phyloP scores from a whole-genome alignment of 2,113 vertebrate genomes.

The Pipra filicauda region DNA sequence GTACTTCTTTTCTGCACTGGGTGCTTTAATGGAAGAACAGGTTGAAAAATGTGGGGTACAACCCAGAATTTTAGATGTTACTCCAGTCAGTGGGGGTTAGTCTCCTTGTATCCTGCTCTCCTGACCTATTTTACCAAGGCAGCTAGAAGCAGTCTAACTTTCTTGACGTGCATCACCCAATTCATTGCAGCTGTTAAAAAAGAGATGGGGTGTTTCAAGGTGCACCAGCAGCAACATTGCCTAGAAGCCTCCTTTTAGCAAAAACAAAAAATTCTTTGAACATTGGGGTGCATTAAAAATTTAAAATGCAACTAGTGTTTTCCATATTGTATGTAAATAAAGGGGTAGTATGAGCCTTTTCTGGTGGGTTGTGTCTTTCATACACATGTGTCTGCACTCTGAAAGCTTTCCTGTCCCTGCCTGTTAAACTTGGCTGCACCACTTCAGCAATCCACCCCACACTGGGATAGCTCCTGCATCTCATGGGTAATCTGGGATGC shows the following conservation, averaged over 20 bases:
- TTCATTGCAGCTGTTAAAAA: neutral
- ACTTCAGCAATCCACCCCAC: neutral
- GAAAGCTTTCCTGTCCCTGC: neutral
- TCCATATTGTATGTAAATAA: neutral
- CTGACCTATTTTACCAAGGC: constrained; percentile 16
- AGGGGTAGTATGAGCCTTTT: neutral
- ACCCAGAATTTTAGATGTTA: neutral
- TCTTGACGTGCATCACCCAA: neutral
- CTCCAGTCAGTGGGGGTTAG: neutral
- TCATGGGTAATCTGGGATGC: constrained; percentile 15
- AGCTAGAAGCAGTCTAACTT: neutral
- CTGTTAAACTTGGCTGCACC: neutral
- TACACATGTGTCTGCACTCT: neutral
- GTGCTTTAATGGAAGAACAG: neutral
- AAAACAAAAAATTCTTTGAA: constrained; percentile 6
- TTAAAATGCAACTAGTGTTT: constrained; percentile 1
- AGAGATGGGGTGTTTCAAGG: neutral
- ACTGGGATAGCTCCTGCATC: neutral
- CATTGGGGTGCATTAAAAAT: neutral
- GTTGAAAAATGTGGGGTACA: neutral
- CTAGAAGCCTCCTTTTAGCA: constrained; percentile 13
- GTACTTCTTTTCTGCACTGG: neutral
- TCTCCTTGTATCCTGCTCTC: neutral
- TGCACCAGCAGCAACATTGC: neutral
- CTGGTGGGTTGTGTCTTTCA: neutral